Evolutionary conservation across 2,113 vertebrate genomes (phyloP).

Genomic region (Prolemur simus): DNA sequence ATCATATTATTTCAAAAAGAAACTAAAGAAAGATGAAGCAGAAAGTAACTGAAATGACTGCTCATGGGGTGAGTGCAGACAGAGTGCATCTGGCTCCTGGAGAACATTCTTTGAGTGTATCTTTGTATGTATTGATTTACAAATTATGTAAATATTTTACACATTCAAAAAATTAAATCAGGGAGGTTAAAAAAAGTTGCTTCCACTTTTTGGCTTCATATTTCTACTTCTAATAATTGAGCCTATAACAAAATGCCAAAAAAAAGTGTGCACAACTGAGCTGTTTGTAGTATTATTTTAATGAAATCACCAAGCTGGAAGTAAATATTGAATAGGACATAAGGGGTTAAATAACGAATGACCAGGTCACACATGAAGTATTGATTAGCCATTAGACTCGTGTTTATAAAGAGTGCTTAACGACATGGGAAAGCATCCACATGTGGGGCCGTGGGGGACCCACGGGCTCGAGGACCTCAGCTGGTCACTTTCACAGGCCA

Average conservation of each 20-base stretch:
- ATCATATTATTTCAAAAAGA: neutral
- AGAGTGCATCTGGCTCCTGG: fast-evolving
- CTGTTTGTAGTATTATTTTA: neutral
- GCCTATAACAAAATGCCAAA: too few relatives aligned
- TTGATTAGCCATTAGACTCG: neutral
- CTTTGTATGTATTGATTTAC: neutral
- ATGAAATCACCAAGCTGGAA: neutral
- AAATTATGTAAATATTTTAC: neutral
- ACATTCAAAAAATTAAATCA: neutral
- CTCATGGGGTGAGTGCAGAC: neutral
- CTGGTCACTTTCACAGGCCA: too few relatives aligned
- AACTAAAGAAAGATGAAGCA: neutral
- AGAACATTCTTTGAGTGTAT: neutral
- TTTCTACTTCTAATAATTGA: neutral
- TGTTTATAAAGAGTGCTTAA: neutral
- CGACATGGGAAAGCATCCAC: neutral
- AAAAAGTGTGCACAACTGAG: neutral
- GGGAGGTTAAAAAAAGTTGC: neutral
- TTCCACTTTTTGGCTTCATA: neutral
- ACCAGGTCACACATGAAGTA: neutral
- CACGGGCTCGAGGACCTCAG: neutral
- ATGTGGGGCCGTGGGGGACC: neutral
- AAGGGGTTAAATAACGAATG: neutral
- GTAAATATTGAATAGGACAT: neutral
- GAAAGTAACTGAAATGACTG: neutral